Evolutionary conservation across 1,140 invertebrate species (phyloP).

Genomic region (Conopomorpha cramerella): DNA sequence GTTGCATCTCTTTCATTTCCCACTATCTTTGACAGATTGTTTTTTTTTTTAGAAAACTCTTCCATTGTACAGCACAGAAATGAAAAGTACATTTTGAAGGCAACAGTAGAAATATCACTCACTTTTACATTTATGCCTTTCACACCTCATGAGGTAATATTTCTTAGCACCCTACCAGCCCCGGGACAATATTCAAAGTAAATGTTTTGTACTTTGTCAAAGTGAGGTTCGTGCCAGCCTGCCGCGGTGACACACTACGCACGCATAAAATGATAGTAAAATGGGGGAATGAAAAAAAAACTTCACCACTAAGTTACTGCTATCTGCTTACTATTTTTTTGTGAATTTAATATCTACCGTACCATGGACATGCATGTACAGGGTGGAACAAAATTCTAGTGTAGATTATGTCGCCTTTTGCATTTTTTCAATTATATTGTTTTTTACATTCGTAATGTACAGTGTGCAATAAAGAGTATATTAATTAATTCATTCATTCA

Average conservation of each 20-base stretch:
- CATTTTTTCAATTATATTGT: no score
- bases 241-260: background rate
- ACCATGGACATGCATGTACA: no score
- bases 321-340: background rate
- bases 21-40: background rate
- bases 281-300: background rate
- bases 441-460: no score
- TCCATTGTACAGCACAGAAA: no score
- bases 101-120: constrained; percentile 50
- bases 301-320: background rate
- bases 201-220: constrained; percentile 52
- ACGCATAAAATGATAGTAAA: background rate
- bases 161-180: constrained; percentile 48
- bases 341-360: background rate
- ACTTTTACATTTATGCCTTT: constrained; percentile 59
- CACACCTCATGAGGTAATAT: constrained; percentile 60
- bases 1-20: background rate
- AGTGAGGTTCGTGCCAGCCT: constrained; percentile 13
- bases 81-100: no score
- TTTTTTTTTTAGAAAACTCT: constrained; percentile 20
- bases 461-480: no score
- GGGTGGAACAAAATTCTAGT: no score
- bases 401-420: no score
- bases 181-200: constrained; percentile 49
- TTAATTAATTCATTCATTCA: no score